Percentiles rank a stretch among this genome's conserved stretches.
Conservation (phyloP, 1,140 invertebrate genomes). For the Stegodyphus mimosarum region DNA sequence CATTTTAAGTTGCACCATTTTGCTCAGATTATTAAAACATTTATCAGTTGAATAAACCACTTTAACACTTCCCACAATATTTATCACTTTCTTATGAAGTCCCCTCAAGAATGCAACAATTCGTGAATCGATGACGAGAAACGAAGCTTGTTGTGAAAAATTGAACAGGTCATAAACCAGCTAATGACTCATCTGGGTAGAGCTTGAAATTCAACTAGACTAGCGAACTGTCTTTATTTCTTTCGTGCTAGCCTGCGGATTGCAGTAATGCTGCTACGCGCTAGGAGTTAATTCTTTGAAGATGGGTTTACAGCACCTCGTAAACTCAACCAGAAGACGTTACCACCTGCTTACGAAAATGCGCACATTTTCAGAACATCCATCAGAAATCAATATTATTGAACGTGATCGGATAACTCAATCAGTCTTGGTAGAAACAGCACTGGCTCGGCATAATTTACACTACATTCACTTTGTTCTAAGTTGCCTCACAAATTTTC, state of each 20-base stretch:
- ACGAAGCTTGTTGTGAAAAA: conserved; percentile 7
- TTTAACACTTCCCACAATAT: too few relatives aligned
- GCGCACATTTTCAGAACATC: neutral
- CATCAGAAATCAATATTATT: conserved; percentile 5
- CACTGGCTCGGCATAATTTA: too few relatives aligned
- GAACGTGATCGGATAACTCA: conserved; percentile 26
- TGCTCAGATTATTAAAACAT: too few relatives aligned
- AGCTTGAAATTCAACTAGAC: conserved; percentile 28
- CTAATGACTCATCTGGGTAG: conserved; percentile 11
- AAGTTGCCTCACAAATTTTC: too few relatives aligned
- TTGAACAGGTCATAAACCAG: conserved; percentile 33
- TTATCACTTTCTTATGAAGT: too few relatives aligned
- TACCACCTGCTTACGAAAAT: conserved; percentile 1
- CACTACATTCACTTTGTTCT: too few relatives aligned
- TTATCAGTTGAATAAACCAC: too few relatives aligned
- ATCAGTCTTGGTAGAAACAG: neutral
- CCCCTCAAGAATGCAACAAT: too few relatives aligned
- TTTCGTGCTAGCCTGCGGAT: neutral
- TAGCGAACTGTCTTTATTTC: neutral
- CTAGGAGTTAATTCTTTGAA: conserved; percentile 31
- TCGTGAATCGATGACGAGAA: too few relatives aligned
- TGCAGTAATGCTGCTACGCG: neutral
- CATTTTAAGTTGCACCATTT: too few relatives aligned
- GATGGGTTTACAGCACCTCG: conserved; percentile 39
- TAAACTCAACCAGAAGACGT: conserved; percentile 8